Base-by-base conservation (phyloP, 1,140 invertebrate genomes). In the Drosophila repletoides region DNA sequence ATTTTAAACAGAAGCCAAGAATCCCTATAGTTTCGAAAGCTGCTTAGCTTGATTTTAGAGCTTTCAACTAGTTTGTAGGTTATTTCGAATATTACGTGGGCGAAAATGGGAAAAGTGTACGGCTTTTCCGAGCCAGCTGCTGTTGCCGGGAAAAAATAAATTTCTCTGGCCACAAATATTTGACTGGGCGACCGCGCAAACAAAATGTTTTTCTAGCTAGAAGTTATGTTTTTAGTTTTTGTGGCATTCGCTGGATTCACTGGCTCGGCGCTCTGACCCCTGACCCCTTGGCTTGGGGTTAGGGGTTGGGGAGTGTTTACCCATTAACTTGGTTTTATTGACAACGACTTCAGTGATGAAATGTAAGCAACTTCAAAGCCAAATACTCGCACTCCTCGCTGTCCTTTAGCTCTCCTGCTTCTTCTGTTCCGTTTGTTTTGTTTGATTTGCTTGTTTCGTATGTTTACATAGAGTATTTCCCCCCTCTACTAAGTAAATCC, bases 301-400 rank as follows among this genome's bases (percentile, higher is more conserved):
- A 12, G 43, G 33, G 3, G 15, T 12, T 12, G 10, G 7, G 1
- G 60, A 53, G 70, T 79, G 70, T 79, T 77, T 83, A 72, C 71
- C 79, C 80, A 86, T 86, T 86, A 84, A 84, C 55, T 83, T 76
- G 79, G 51, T 63, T 77, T 84, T 84, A 79, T 83, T 84, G 79
- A 84, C 80, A 84, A 74, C 74, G 76, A 72, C 58, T 84, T 86
- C 49, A 69, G 80, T 84, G 79, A 84, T 86, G 80, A 86, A 84
- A 84, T 75, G 80, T 84, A 84, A 86, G 77, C 81, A 83, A 84
- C 80, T 86, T 84, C 80, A 84, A 84, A 84, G 80, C 80, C 64
- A 61, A 80, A 65, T 70, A 64, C 51, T 66, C 59, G 63, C 60
- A 5, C 12, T 36, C 29, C 19, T 2, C 1, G 6, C 6, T 12